Percentiles rank a stretch among this genome's conserved stretches.
Evolutionary conservation across 1,140 invertebrate genomes (phyloP).

Genomic region (Neoseiulus cucumeris): DNA sequence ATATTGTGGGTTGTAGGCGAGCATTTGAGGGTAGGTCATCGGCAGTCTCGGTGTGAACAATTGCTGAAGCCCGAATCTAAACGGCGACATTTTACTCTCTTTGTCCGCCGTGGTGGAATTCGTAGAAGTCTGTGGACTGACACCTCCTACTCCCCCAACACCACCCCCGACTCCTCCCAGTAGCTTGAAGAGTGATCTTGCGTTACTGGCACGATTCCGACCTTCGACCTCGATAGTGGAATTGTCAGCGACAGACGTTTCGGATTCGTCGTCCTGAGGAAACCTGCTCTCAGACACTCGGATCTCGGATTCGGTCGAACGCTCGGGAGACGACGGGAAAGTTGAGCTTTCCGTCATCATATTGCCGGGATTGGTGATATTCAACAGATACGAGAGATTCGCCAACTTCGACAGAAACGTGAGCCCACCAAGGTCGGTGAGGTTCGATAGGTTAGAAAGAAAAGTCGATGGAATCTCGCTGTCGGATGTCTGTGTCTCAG

Average conservation of each 20-base stretch:
- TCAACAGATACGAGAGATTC: not conserved
- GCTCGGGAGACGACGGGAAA: not conserved
- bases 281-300: not conserved
- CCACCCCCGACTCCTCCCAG: not conserved
- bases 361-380: not conserved
- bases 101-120: not conserved
- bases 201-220: not conserved
- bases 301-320: not conserved
- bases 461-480: not conserved
- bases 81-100: not conserved
- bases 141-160: too few relatives aligned
- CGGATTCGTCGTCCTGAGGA: not conserved
- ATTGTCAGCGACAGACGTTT: not conserved
- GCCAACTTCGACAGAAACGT: not conserved
- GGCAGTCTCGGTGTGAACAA: not conserved
- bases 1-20: not conserved
- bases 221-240: not conserved
- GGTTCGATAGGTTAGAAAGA: too few relatives aligned
- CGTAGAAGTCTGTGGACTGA: not conserved
- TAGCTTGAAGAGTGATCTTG: not conserved
- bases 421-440: not conserved
- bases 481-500: not conserved
- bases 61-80: not conserved
- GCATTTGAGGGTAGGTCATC: not conserved
- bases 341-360: not conserved